Conservation (phyloP, 2,113 vertebrate species). For the Plotosus lineatus region DNA sequence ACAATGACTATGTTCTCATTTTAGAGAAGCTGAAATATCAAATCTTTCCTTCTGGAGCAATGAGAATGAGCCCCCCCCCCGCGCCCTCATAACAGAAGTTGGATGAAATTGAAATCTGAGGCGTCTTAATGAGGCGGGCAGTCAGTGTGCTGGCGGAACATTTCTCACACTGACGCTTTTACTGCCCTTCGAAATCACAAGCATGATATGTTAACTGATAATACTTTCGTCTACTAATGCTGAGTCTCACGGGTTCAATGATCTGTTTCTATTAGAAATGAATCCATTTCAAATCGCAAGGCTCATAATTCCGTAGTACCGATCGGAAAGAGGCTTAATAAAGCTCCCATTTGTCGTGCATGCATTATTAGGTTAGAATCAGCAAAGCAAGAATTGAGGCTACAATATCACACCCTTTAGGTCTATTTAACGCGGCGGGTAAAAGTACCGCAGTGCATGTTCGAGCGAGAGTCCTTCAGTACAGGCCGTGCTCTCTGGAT, state of each 20-base stretch:
- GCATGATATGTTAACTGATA: conserved; percentile 60
- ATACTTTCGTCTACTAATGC: conserved; percentile 48
- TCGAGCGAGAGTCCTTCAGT: not conserved
- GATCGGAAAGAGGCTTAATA: conserved; percentile 31
- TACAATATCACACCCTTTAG: conserved; percentile 2
- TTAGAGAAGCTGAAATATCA: conserved; percentile 48
- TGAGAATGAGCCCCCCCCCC: conserved; percentile 28
- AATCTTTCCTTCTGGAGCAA: conserved; percentile 53
- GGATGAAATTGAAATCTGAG: conserved; percentile 36
- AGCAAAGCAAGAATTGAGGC: not conserved
- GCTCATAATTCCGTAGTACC: conserved; percentile 17
- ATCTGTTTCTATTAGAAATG: conserved; percentile 35
- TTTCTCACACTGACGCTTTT: conserved; percentile 59
- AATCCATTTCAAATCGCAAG: conserved; percentile 36
- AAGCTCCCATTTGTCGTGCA: conserved; percentile 25
- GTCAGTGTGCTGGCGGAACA: conserved; percentile 41
- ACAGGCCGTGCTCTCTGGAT: not conserved
- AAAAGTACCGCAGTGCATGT: not conserved
- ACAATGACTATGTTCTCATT: conserved; percentile 38
- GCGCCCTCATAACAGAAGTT: conserved; percentile 49
- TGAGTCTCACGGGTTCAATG: conserved; percentile 44
- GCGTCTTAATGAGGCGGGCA: conserved; percentile 61
- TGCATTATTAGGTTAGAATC: conserved; percentile 32
- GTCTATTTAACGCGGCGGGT: not conserved
- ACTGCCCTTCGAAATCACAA: conserved; percentile 54